A percentile compares a stretch with the other conserved stretches of the same genome.
Conservation (phyloP, 2,888 invertebrate species). For the Dolichopus griseipennis region DNA sequence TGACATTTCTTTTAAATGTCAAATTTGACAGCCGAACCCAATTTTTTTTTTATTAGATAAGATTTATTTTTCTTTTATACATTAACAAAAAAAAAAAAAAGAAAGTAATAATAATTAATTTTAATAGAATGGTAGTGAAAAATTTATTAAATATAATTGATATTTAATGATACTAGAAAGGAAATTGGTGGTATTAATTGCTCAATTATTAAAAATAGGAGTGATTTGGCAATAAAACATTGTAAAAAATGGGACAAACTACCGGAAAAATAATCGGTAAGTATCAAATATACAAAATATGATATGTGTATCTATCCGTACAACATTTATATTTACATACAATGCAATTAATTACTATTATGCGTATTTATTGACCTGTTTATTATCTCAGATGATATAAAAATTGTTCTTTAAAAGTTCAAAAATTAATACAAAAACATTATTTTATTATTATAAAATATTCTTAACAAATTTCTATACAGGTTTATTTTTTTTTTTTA, state of each 20-base stretch:
- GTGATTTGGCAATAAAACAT: neutral
- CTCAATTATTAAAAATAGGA: neutral
- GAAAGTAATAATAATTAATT: neutral
- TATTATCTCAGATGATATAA: neutral
- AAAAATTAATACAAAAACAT: too few relatives aligned
- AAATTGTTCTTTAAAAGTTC: neutral
- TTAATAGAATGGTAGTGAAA: neutral
- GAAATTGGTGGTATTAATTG: neutral
- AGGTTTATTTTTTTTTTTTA: too few relatives aligned
- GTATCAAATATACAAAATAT: conserved; percentile 7
- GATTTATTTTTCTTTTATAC: neutral
- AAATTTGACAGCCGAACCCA: neutral
- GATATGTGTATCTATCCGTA: neutral
- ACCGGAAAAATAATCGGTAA: conserved; percentile 19
- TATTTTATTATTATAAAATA: too few relatives aligned
- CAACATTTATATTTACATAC: neutral
- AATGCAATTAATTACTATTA: neutral
- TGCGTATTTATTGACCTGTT: neutral
- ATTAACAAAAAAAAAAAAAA: neutral
- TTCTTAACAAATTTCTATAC: too few relatives aligned
- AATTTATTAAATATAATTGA: neutral
- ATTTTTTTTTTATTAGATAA: neutral
- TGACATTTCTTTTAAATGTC: neutral
- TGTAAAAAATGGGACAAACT: conserved; percentile 16
- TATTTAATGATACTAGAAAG: neutral